These are phyloP conservation scores for Gallinago paraguaiae DNA, from an alignment of 2,113 vertebrate species.

Conservation along the genomic window DNA sequence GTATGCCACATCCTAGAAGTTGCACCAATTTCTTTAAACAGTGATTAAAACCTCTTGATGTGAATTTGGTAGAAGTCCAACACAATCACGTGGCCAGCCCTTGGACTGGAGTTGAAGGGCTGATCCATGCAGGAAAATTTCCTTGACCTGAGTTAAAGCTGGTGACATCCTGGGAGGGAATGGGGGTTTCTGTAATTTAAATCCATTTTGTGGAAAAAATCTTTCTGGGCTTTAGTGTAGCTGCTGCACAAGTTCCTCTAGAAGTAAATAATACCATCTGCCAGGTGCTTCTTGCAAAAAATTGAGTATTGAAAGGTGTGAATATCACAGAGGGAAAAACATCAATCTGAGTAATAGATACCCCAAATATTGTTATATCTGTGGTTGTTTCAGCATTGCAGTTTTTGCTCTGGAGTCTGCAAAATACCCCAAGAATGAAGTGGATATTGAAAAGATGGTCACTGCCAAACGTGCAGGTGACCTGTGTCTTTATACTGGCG, in stretches of 20 bases:
- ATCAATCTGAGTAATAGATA: background rate
- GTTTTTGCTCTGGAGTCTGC: background rate
- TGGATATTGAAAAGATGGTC: background rate
- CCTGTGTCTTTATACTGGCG: background rate
- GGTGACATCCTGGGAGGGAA: background rate
- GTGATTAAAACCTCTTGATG: background rate
- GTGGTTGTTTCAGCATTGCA: background rate
- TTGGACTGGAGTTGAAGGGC: background rate
- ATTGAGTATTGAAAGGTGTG: background rate
- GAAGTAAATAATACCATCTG: background rate
- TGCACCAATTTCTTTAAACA: background rate
- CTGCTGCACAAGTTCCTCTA: background rate
- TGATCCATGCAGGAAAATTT: background rate
- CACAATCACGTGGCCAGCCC: background rate
- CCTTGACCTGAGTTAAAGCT: background rate
- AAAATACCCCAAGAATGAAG: background rate
- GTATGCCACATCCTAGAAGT: background rate
- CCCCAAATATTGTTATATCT: background rate
- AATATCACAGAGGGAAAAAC: background rate
- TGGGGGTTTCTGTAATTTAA: background rate
- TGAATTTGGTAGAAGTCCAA: background rate
- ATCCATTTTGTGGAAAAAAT: background rate
- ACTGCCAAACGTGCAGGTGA: background rate
- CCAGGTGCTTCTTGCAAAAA: background rate
- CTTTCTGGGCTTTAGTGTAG: background rate